Percentiles rank a stretch among this genome's conserved stretches.
Conservation (phyloP, 2,888 invertebrate species). For the Fragum sueziense region DNA sequence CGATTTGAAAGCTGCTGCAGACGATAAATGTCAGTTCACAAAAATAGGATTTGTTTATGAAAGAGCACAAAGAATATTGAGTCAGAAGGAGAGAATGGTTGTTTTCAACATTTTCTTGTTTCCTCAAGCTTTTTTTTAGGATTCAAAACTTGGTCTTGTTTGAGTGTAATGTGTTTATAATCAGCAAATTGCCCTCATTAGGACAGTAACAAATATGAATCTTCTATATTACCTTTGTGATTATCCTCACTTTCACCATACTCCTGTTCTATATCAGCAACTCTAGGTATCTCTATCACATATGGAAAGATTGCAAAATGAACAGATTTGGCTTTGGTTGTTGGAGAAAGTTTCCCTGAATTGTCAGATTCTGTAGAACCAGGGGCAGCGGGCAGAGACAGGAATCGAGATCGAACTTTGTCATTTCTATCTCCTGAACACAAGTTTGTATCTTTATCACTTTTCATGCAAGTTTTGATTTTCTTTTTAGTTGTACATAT, state of each 20-base stretch:
- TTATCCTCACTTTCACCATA: slow-evolving; percentile 31
- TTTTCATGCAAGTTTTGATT: slow-evolving; percentile 13
- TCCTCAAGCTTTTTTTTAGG: too few relatives aligned
- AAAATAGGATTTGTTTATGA: too few relatives aligned
- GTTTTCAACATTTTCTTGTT: too few relatives aligned
- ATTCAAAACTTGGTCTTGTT: too few relatives aligned
- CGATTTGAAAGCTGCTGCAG: too few relatives aligned
- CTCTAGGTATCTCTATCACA: slow-evolving; percentile 69
- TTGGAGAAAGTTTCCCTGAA: slow-evolving; percentile 23
- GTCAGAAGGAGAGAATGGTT: too few relatives aligned
- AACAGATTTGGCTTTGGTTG: slow-evolving; percentile 56
- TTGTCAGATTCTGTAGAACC: not conserved
- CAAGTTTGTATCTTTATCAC: not conserved
- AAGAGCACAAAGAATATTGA: too few relatives aligned
- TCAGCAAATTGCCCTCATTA: too few relatives aligned
- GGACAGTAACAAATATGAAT: too few relatives aligned
- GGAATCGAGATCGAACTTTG: not conserved
- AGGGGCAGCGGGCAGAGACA: slow-evolving; percentile 1
- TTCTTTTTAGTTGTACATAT: not conserved
- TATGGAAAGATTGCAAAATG: slow-evolving; percentile 74
- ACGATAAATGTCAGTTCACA: too few relatives aligned
- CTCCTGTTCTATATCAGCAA: slow-evolving; percentile 51
- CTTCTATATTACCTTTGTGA: slow-evolving; percentile 29
- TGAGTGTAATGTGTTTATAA: too few relatives aligned
- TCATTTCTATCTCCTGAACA: not conserved